Conservation (phyloP, 2,888 invertebrate species). For the Eledona agricola region DNA sequence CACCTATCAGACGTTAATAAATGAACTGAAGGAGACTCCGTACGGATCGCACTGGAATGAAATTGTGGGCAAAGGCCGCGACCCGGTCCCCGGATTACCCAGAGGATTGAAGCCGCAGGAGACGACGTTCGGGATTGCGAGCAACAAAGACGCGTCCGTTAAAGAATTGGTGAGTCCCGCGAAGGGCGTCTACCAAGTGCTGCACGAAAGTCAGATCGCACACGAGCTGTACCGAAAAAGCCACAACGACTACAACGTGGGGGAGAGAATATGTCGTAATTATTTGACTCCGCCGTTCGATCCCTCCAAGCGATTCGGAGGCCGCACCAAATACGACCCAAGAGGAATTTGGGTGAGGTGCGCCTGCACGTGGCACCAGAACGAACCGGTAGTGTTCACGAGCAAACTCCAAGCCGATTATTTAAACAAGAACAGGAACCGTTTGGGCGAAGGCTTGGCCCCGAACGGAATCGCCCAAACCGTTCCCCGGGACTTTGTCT, state of each 20-base stretch:
- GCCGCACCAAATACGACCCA: constrained; percentile 62
- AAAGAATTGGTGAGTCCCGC: constrained; percentile 61
- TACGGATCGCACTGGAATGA: constrained; percentile 63
- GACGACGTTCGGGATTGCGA: constrained; percentile 59
- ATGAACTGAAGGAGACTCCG: constrained; percentile 63
- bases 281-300: constrained; percentile 61
- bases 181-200: constrained; percentile 56
- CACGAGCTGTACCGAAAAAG: constrained; percentile 63
- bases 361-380: constrained; percentile 58
- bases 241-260: constrained; percentile 63
- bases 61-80: constrained; percentile 60
- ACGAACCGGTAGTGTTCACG: constrained; percentile 55
- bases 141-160: constrained; percentile 44
- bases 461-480: constrained; percentile 52
- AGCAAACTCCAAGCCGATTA: constrained; percentile 63
- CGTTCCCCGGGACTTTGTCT: constrained; percentile 64
- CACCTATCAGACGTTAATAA: constrained; percentile 62
- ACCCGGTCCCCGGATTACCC: constrained; percentile 62
- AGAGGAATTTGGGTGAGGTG: constrained; percentile 65
- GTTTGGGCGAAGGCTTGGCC: constrained; percentile 61
- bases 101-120: constrained; percentile 58
- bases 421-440: constrained; percentile 56
- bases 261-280: constrained; percentile 59
- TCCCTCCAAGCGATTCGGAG: constrained; percentile 63
- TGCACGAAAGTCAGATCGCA: constrained; percentile 57